Base-by-base conservation (phyloP, 2,113 vertebrate genomes). In the Tympanuchus pallidicinctus region DNA sequence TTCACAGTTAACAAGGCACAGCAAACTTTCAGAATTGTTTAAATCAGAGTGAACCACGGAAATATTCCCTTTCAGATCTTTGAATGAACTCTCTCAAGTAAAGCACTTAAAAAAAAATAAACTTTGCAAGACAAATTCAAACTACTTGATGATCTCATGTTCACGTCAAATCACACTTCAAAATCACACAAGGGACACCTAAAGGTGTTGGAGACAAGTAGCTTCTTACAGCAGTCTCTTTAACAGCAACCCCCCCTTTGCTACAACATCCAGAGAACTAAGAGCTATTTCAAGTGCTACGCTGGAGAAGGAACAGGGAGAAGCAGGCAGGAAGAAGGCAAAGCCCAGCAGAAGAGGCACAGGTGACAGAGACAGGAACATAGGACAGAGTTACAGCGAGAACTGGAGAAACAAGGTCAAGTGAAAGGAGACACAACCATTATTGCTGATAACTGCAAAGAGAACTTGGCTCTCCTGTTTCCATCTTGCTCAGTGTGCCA, bases 281-380 rank as follows among this genome's bases (percentile, higher is more conserved):
- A 81, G 16, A 54, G 15, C 52, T 54, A 19, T 19, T 30, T 57
- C 28, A 32, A 11, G 28, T 32, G 52, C 28, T 17, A 32, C 30
- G 54, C 54, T 56, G 54, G 54, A 56, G 25, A 91, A 54, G 13
- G 72, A 65, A 77, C 2, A 52, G 22, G 50, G 11, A 94, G 48
- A 24, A 81, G 16, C 13, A 54, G 60, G 16, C 22, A 48, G 32
- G 1, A 13, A 43, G 56, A 50, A 71, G 18, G 27, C 52, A 63
- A 34, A 2, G 24, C 10, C 2, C 1, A 18, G 6, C 45, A 24
- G 12, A 45, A 70, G 50, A 1, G 5, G 7, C 28, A 3, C 0
- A 0, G 21, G 24, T 36, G 30, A 18, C 22, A 36, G 32, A 50
- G 54, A 42, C 1, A 3, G 17, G 36, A 76, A 76, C 5, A 47